phyloP scores from a whole-genome alignment of 2,888 invertebrate species.

The Lordiphosa fenestrarum region DNA sequence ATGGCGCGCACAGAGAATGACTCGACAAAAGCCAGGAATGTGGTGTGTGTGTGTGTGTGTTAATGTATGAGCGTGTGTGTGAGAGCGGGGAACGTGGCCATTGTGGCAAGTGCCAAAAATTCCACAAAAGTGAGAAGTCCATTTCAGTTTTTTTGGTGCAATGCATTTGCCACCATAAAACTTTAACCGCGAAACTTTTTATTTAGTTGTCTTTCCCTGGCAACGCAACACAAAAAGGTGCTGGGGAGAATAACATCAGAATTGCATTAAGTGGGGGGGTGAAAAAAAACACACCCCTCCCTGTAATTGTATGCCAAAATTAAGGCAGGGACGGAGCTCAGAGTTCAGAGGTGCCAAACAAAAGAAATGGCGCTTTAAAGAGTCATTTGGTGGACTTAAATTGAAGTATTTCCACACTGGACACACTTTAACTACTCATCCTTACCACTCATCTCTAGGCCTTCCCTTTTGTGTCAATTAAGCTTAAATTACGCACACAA shows the following conservation, averaged over 20 bases:
- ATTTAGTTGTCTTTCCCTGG: slow-evolving; percentile 23
- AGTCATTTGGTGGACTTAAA: not conserved
- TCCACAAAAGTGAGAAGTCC: slow-evolving; percentile 36
- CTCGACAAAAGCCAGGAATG: slow-evolving; percentile 33
- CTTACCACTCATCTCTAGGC: too few species aligned
- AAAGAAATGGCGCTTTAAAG: not conserved
- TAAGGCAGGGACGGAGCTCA: too few species aligned
- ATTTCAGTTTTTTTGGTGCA: slow-evolving; percentile 7
- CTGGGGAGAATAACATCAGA: slow-evolving; percentile 54
- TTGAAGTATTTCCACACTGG: too few species aligned
- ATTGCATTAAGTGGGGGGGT: slow-evolving; percentile 56
- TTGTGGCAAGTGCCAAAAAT: slow-evolving; percentile 68
- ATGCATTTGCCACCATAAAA: slow-evolving; percentile 32
- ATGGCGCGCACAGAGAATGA: slow-evolving; percentile 49
- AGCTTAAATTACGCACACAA: slow-evolving; percentile 3
- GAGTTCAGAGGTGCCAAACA: not conserved
- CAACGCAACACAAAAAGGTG: slow-evolving; percentile 23
- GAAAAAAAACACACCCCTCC: slow-evolving; percentile 18
- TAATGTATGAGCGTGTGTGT: slow-evolving; percentile 1
- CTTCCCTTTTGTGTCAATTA: slow-evolving; percentile 3
- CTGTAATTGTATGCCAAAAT: slow-evolving; percentile 53
- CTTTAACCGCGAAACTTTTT: slow-evolving; percentile 58
- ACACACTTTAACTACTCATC: too few species aligned
- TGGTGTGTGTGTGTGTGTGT: slow-evolving; percentile 13
- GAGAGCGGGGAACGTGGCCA: slow-evolving; percentile 55